These are phyloP conservation scores for Drosophila takahashii DNA, from an alignment of 1,140 invertebrate genomes.

Conservation along the genomic window DNA sequence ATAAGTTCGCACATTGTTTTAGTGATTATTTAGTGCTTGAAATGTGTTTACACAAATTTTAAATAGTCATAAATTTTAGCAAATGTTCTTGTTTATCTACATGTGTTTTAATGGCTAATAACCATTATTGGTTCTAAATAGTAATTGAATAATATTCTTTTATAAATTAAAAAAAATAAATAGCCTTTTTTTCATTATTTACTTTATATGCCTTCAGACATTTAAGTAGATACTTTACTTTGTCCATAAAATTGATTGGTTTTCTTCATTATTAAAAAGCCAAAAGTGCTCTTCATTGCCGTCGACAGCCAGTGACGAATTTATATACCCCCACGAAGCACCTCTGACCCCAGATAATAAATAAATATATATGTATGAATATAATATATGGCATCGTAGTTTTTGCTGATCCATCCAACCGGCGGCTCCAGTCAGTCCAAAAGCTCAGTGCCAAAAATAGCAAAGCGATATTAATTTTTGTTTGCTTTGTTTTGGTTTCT, in stretches of 20 bases:
- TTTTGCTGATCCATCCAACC: constrained; percentile 25
- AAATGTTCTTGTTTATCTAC: background rate
- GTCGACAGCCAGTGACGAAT: constrained; percentile 31
- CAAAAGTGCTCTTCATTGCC: constrained; percentile 20
- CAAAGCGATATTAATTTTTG: constrained; percentile 62
- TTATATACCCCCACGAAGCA: constrained; percentile 2
- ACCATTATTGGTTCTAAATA: background rate
- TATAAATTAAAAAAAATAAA: background rate
- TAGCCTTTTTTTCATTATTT: background rate
- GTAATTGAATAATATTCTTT: background rate
- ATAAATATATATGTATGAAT: background rate
- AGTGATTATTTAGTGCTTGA: constrained; percentile 4
- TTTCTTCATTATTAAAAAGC: constrained; percentile 28
- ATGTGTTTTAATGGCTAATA: background rate
- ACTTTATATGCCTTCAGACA: constrained; percentile 1
- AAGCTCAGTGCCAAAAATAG: constrained; percentile 66
- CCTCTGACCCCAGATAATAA: constrained; percentile 25
- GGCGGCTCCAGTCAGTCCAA: constrained; percentile 27
- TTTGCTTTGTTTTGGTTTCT: constrained; percentile 38
- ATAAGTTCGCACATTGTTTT: constrained; percentile 4
- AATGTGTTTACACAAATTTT: constrained; percentile 7
- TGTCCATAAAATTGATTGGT: constrained; percentile 34
- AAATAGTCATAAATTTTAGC: background rate
- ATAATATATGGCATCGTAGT: background rate
- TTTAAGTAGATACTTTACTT: constrained; percentile 16